Evolutionary conservation across 2,113 vertebrate genomes (phyloP).

Genomic region (Toxotes chatareus): DNA sequence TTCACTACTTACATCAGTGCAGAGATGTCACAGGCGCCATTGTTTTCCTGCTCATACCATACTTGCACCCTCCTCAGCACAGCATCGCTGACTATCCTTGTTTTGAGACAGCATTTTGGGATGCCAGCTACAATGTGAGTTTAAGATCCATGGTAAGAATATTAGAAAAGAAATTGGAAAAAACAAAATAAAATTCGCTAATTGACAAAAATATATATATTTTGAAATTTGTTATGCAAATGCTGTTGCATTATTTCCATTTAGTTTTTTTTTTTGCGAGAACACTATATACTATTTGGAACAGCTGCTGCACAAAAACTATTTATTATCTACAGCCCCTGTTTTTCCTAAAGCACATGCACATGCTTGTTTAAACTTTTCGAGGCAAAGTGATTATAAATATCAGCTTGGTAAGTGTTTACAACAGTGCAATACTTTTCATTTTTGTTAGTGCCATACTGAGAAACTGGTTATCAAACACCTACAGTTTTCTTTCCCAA

Average conservation of each 20-base stretch:
- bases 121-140: constrained; percentile 57
- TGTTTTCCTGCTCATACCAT: constrained; percentile 22
- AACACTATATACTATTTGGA: no score
- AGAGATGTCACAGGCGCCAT: constrained; percentile 68
- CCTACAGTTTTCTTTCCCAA: no score
- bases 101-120: constrained; percentile 71
- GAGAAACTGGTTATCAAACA: no score
- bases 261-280: no score
- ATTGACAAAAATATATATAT: neutral
- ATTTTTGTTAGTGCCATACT: no score
- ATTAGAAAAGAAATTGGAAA: neutral
- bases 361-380: no score
- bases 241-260: no score
- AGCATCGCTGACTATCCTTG: accelerated
- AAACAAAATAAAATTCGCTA: neutral
- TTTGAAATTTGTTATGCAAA: no score
- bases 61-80: accelerated
- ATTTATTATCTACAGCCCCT: neutral
- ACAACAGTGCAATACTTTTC: neutral
- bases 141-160: neutral
- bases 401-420: neutral
- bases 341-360: neutral
- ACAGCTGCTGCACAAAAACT: no score
- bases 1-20: constrained; percentile 75
- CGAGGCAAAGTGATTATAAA: neutral